Conservation (phyloP, 2,888 invertebrate species). For the Ypsolopha scabrella region DNA sequence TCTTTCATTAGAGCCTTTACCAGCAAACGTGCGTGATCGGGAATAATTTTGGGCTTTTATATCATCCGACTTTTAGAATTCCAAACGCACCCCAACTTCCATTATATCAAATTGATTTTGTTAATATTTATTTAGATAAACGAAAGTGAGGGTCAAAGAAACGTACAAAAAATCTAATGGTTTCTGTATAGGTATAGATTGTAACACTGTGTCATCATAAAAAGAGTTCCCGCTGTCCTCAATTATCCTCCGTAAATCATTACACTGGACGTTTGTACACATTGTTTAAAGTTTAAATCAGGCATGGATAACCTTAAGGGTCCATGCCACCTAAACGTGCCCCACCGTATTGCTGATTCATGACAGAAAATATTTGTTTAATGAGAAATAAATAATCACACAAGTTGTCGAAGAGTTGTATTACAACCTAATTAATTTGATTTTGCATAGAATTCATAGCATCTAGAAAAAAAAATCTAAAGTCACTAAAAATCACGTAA, state of each 20-base stretch:
- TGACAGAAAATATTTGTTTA: no score
- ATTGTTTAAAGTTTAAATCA: constrained; percentile 27
- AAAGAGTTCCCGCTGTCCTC: constrained; percentile 30
- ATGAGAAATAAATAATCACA: no score
- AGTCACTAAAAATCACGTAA: no score
- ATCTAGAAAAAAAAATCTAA: no score
- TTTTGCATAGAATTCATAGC: no score
- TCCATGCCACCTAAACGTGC: no score
- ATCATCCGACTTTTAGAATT: not conserved
- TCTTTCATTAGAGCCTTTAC: constrained; percentile 1
- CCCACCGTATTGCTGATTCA: no score
- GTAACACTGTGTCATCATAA: constrained; percentile 16
- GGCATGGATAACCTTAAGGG: no score
- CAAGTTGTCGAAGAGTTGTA: no score
- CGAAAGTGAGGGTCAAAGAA: no score
- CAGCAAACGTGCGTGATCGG: constrained; percentile 4
- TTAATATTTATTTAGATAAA: not conserved
- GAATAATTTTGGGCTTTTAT: not conserved
- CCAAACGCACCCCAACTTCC: not conserved
- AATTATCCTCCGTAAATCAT: constrained; percentile 23
- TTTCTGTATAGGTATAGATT: not conserved
- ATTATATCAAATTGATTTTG: not conserved
- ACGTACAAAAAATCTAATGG: no score
- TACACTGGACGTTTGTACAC: constrained; percentile 17
- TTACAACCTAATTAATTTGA: no score